Conservation (phyloP, 37 sponge, comb jelly and placozoan genomes). For the Aplysina aerophoba region DNA sequence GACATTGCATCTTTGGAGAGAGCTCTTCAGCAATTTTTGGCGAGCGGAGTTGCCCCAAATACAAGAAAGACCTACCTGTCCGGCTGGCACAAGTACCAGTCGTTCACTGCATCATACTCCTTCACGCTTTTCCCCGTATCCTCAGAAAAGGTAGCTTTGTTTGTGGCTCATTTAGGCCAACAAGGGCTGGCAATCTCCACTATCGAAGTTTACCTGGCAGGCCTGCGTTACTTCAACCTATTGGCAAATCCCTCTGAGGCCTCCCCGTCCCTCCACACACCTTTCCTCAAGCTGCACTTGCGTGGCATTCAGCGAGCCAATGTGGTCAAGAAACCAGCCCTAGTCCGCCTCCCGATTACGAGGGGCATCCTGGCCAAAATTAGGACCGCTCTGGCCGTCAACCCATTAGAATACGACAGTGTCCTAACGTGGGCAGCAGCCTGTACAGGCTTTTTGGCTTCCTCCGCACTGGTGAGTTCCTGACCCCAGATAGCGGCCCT, state of each 20-base stretch:
- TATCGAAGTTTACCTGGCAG: conserved; percentile 43
- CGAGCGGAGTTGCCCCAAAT: conserved; percentile 29
- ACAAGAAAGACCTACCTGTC: conserved; percentile 22
- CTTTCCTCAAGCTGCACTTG: background rate
- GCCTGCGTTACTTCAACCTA: conserved; percentile 26
- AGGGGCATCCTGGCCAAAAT: background rate
- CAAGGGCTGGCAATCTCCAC: background rate
- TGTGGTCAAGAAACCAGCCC: background rate
- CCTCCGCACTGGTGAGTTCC: no score
- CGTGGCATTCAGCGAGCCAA: background rate
- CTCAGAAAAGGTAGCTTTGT: conserved; percentile 10
- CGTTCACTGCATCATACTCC: background rate
- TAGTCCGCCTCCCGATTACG: background rate
- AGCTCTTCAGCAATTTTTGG: conserved; percentile 23
- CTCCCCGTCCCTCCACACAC: background rate
- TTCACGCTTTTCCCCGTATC: conserved; percentile 29
- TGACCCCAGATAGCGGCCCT: no score
- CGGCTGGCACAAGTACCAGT: conserved; percentile 7
- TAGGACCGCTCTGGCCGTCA: background rate
- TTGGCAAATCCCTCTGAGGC: background rate
- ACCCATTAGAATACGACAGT: background rate
- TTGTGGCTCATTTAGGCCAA: conserved; percentile 24
- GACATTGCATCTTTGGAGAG: conserved; percentile 49
- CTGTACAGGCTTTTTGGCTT: no score
- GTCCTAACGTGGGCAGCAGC: background rate